Percentiles rank a stretch among this genome's conserved stretches.
Evolutionary conservation across 2,113 vertebrate genomes (phyloP).

Genomic region (Calidris pugnax): DNA sequence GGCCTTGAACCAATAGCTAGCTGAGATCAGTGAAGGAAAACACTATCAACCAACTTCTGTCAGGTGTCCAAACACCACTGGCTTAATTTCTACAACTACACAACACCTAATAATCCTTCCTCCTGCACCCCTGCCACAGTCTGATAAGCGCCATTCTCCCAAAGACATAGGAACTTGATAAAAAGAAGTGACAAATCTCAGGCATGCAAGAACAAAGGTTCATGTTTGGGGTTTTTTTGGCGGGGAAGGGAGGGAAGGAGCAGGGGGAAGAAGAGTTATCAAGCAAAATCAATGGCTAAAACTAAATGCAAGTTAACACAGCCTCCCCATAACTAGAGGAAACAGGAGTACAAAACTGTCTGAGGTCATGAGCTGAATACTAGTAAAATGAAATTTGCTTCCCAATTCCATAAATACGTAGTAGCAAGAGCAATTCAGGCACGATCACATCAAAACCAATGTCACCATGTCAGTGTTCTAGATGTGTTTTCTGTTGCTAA

Average conservation of each 20-base stretch:
- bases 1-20: neutral
- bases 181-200: neutral
- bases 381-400: neutral
- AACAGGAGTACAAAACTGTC: neutral
- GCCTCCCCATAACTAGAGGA: rapidly evolving
- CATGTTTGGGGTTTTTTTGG: neutral
- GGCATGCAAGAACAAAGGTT: neutral
- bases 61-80: neutral
- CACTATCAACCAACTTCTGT: neutral
- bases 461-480: neutral
- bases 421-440: neutral
- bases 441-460: neutral
- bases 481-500: neutral
- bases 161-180: neutral
- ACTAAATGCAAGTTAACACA: neutral
- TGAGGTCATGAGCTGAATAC: neutral
- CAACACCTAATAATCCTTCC: neutral
- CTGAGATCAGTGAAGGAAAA: neutral
- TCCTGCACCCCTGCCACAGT: neutral
- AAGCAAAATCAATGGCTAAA: neutral
- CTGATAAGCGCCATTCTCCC: neutral
- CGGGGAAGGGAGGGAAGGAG: no score
- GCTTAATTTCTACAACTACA: neutral
- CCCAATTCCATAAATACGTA: neutral
- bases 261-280: neutral